These are phyloP conservation scores for Caenorhabditis sp. DNA, from an alignment of 2,888 invertebrate genomes.

Conservation along the genomic window DNA sequence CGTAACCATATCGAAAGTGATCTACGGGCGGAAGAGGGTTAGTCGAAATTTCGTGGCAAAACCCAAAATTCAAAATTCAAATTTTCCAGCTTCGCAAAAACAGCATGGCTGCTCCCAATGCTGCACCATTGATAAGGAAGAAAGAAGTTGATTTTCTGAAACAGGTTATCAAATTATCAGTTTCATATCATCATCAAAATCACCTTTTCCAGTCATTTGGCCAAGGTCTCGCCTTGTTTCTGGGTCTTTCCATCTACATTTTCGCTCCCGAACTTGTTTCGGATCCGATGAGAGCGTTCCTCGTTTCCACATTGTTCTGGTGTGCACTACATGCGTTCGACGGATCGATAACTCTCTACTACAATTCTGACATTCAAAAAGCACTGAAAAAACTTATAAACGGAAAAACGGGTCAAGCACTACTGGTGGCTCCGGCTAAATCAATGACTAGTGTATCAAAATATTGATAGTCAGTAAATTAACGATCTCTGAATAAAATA, in stretches of 20 bases:
- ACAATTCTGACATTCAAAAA: constrained; percentile 28
- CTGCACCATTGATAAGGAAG: not conserved
- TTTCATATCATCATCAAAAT: too few relatives aligned
- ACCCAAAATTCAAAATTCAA: too few relatives aligned
- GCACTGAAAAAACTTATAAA: not conserved
- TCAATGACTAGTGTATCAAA: not conserved
- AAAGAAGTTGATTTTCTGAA: constrained; percentile 25
- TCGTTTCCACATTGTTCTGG: constrained; percentile 24
- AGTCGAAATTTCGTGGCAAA: not conserved
- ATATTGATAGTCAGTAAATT: not conserved
- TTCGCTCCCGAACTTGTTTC: constrained; percentile 12
- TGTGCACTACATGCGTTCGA: constrained; percentile 26
- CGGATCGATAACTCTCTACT: not conserved
- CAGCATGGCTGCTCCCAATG: not conserved
- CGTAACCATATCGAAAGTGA: constrained; percentile 1
- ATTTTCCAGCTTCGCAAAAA: not conserved
- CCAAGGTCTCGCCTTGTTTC: constrained; percentile 12
- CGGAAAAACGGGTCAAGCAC: not conserved
- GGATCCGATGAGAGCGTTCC: constrained; percentile 18
- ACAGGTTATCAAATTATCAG: too few relatives aligned
- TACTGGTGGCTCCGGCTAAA: not conserved
- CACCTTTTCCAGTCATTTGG: constrained; percentile 27
- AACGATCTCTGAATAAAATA: too few relatives aligned
- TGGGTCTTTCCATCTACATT: constrained; percentile 12
- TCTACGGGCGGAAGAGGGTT: not conserved